Conservation (phyloP, 35 echinoderm and acorn worm species). For the Nesometra sesokonis region DNA sequence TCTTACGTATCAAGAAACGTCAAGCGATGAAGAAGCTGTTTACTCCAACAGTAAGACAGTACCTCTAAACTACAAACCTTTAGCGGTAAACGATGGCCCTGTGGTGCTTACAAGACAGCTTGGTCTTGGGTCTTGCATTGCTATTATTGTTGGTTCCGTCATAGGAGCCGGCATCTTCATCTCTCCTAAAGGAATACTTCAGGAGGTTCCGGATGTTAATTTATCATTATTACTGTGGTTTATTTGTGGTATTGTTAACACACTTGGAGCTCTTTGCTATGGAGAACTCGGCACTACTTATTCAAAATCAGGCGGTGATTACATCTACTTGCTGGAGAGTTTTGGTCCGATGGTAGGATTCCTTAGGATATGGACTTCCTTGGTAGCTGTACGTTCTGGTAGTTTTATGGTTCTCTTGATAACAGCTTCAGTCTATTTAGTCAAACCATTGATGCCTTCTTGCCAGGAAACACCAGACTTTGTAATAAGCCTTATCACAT, state of each 20-base stretch:
- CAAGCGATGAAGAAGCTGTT: background rate
- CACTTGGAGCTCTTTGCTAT: slow-evolving; percentile 31
- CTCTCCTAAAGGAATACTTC: slow-evolving; percentile 67
- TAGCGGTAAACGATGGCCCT: background rate
- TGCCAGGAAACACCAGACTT: background rate
- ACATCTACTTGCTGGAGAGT: slow-evolving; percentile 12
- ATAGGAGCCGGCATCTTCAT: slow-evolving; percentile 86
- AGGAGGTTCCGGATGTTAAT: slow-evolving; percentile 33
- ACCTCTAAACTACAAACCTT: too few species aligned
- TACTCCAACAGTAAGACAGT: background rate
- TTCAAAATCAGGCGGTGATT: slow-evolving; percentile 37
- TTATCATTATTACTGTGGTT: slow-evolving; percentile 55
- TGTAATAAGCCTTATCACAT: background rate
- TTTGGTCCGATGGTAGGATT: slow-evolving; percentile 33
- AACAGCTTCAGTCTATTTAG: slow-evolving; percentile 28
- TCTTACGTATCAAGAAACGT: background rate
- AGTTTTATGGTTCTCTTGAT: slow-evolving; percentile 11
- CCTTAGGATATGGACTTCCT: slow-evolving; percentile 29
- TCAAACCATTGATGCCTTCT: background rate
- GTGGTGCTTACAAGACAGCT: slow-evolving; percentile 25
- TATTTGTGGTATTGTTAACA: slow-evolving; percentile 25
- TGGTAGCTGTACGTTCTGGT: slow-evolving; percentile 23
- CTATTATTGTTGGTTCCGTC: slow-evolving; percentile 55
- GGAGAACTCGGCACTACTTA: slow-evolving; percentile 31
- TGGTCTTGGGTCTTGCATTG: slow-evolving; percentile 34